Evolutionary conservation across 2,113 vertebrate genomes (phyloP).

Genomic region (Passer montanus): DNA sequence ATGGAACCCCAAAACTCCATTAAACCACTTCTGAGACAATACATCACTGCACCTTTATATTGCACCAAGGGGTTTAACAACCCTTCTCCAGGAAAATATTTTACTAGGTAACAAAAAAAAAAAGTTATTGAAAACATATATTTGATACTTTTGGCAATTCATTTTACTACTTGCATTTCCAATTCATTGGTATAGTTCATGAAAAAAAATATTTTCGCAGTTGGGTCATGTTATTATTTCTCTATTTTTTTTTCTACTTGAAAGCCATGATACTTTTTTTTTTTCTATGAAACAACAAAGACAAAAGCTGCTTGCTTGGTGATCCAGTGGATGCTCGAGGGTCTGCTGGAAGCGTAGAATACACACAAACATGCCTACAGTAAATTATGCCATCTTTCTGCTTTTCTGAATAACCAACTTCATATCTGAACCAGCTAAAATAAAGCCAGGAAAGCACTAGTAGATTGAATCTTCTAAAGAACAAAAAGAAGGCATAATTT

Average conservation of each 20-base stretch:
- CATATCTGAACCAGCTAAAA: background rate
- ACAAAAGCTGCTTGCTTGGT: background rate
- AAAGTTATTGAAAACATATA: slow-evolving; percentile 60
- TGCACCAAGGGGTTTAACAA: slow-evolving; percentile 19
- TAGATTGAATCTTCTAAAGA: background rate
- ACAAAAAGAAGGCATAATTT: background rate
- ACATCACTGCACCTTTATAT: slow-evolving; percentile 51
- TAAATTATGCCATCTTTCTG: background rate
- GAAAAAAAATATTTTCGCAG: slow-evolving; percentile 37
- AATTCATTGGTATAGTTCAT: slow-evolving; percentile 43
- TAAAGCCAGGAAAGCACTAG: background rate
- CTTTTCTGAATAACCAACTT: background rate
- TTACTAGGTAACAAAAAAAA: slow-evolving; percentile 56
- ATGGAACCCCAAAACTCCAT: slow-evolving; percentile 41
- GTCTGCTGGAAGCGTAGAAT: background rate
- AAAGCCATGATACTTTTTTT: background rate
- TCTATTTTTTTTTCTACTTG: background rate
- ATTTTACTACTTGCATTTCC: slow-evolving; percentile 60
- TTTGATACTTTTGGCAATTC: slow-evolving; percentile 56
- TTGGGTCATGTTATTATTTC: slow-evolving; percentile 40
- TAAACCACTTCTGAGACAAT: slow-evolving; percentile 64
- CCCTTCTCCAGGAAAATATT: slow-evolving; percentile 59
- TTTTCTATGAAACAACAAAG: background rate
- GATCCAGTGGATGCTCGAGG: background rate
- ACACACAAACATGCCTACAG: background rate